These are phyloP conservation scores for Anoplius nigerrimus DNA, from an alignment of 2,888 invertebrate species.

Conservation along the genomic window DNA sequence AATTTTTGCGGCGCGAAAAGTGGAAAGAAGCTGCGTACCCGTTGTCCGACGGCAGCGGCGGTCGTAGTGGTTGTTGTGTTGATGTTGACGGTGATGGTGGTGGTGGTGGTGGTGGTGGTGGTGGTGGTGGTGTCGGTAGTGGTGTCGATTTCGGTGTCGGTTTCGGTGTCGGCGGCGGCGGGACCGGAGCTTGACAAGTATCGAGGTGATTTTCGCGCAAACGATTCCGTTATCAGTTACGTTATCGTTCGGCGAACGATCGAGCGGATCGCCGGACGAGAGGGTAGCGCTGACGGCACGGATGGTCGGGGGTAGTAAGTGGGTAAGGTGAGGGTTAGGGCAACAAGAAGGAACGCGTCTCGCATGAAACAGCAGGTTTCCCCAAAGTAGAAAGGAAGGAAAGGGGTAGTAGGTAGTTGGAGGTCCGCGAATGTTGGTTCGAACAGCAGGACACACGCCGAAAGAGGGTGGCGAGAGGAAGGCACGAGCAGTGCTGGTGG, in stretches of 20 bases:
- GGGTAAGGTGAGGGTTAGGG: conserved; percentile 40
- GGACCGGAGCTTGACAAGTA: too few species aligned
- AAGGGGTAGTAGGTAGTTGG: conserved; percentile 66
- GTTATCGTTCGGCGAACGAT: neutral
- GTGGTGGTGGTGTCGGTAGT: too few species aligned
- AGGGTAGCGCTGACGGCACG: neutral
- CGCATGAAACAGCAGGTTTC: conserved; percentile 47
- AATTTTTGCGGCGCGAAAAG: too few species aligned
- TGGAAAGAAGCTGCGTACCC: too few species aligned
- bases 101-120: too few species aligned
- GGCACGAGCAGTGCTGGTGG: conserved; percentile 10
- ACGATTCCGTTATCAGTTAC: too few species aligned
- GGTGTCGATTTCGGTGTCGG: too few species aligned
- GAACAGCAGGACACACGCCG: conserved; percentile 40
- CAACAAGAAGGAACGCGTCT: conserved; percentile 51
- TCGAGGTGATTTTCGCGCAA: too few species aligned
- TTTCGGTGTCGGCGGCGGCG: too few species aligned
- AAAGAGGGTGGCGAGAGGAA: conserved; percentile 20
- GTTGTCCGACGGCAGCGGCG: too few species aligned
- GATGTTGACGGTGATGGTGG: too few species aligned
- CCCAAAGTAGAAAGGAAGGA: conserved; percentile 47
- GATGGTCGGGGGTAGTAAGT: neutral
- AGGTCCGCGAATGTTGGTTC: conserved; percentile 61
- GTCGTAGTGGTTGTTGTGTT: too few species aligned
- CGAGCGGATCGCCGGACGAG: conserved; percentile 5